A percentile compares a stretch with the other conserved stretches of the same genome.
Evolutionary conservation across 2,113 vertebrate genomes (phyloP).

Genomic region (Pogona vitticeps): DNA sequence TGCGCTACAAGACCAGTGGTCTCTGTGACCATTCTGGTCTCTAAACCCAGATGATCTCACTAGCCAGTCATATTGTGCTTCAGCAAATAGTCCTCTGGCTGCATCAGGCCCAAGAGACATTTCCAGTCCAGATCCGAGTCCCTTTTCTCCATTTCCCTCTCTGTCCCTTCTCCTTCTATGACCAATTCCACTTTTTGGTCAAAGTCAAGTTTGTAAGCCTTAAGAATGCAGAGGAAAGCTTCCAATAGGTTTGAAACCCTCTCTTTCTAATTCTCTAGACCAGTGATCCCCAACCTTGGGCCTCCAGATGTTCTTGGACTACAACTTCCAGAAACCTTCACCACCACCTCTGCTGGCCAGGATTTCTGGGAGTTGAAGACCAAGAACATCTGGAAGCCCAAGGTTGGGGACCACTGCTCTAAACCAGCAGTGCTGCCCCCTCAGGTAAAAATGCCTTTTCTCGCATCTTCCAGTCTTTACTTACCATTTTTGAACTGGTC

Average conservation of each 20-base stretch:
- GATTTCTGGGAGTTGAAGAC: no score
- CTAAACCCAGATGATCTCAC: neutral
- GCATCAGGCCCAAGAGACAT: neutral
- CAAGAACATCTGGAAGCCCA: no score
- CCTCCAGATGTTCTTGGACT: no score
- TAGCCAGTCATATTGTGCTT: no score
- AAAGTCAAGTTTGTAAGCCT: neutral
- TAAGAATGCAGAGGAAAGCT: neutral
- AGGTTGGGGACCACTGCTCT: no score
- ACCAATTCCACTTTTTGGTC: neutral
- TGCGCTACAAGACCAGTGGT: no score
- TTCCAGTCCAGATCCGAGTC: neutral
- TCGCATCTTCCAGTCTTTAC: neutral
- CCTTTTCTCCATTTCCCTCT: neutral
- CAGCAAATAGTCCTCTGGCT: neutral
- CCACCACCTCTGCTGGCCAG: no score
- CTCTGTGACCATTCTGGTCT: neutral
- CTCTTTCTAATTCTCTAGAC: neutral
- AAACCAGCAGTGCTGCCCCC: neutral
- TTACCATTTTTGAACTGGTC: conserved; percentile 76
- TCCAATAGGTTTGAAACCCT: neutral
- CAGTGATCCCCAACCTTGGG: no score
- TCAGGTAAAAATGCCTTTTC: neutral
- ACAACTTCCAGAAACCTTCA: no score
- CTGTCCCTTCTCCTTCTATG: neutral